Base-by-base conservation (phyloP, 2,888 invertebrate genomes). In the Himalopsyche anomala region DNA sequence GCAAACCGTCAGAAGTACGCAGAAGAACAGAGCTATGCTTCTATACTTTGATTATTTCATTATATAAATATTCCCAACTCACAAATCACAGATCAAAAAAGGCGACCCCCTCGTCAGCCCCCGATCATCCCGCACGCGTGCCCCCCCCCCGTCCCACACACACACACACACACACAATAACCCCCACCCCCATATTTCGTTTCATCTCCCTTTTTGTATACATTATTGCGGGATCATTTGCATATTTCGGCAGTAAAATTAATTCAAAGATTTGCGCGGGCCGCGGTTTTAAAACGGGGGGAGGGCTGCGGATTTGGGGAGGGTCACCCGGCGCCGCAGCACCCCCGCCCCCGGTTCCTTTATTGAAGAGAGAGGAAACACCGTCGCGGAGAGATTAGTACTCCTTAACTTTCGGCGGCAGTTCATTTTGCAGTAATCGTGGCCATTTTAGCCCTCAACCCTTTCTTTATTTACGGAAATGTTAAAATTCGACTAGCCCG, bases 181-280 rank as follows among this genome's bases (percentile, higher is more conserved):
- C 55, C 85, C 56, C 81, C 28, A 74, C 87, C 69, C 28, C 54
- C 85, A 54, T 85, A 82, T 62, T 62, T 62, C 62, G 62, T 62
- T 62, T 62, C 62, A 28, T 62, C 62, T 62, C 62, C 62, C 62
- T 93, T 93, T 93, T 93, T 92, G 93, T 93, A 92, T 92, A 93
- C 92, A 92, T 93, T 93, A 93, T 93, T 93, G 93, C 92, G 92
- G 19, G 90, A 90, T 89, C 90, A 93, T 93, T 93, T 93, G 93
- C 93, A 93, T 93, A 93, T 93, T 93, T 92, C 91, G 91, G 92
- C 92, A 93, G 92, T 93, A 93, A 93, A 93, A 93, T 93, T 93
- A 93, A 93, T 93, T 93, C 93, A 92, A 93, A 93, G 93, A 93
- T 93, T 93, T 93, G 92, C 93, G 92, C 88, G 86, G 62, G 62